Evolutionary conservation across 2,888 invertebrate genomes (phyloP), one percentile per base, ranked within the genome.

Genomic region (Ophion costatus): DNA sequence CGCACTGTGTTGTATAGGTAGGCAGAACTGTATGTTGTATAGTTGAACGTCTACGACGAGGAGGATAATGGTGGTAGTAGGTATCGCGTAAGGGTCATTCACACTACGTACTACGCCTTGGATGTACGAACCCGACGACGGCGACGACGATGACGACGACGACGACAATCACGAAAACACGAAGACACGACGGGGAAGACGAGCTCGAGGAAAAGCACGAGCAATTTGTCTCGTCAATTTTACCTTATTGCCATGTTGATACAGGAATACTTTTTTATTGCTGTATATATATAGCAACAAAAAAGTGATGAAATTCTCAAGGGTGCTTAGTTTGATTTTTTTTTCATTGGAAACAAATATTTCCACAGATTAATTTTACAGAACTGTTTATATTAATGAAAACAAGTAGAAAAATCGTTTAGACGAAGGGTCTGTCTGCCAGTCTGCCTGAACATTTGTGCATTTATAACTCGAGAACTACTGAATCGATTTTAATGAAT

Each of bases 151-250:
- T 3, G n/a, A n/a, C n/a, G n/a, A n/a, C 22, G 5, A 56, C 22
- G 76, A 66, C 56, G 14, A 20, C 51, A 66, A 73, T n/a, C 10
- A 66, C 64, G 59, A 59, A 59, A 61, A 67, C 51, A 74, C 51
- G 67, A 75, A 24, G 66, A 59, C 73, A 17, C 45, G 73, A 66
- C 73, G 73, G 57, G 64, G 38, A 80, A 71, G 73, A 73, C 57
- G 64, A 38, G 73, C 64, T 64, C n/a, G 66, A 75, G 79, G 71
- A 80, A 80, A 80, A 73, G 73, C 73, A 61, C 73, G 66, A 66
- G 80, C 73, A 80, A 80, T 80, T 80, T 80, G 80, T 80, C 73
- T 73, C 73, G 73, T 80, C 80, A 66, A 80, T 80, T 73, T 80
- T 42, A 57, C 66, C 59, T 73, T 66, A 59, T 80, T 73, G 66